phyloP scores from a whole-genome alignment of 2,797 vertebrate species.

The Spondyliosoma cantharus region DNA sequence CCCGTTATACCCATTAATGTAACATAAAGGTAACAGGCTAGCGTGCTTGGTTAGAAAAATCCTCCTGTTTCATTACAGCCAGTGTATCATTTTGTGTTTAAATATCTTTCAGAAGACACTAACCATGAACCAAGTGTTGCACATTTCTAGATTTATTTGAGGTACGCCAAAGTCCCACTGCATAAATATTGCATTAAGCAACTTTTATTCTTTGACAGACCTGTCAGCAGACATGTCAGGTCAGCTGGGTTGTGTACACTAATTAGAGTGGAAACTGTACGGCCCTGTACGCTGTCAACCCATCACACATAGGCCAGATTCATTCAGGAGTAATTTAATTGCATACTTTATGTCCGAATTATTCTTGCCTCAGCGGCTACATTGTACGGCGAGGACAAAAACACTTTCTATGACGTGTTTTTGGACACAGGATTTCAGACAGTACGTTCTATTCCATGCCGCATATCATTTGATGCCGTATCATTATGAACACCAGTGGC shows the following conservation, averaged over 20 bases:
- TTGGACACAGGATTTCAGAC: slow-evolving; percentile 49
- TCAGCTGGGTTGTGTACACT: slow-evolving; percentile 67
- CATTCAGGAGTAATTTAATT: slow-evolving; percentile 80
- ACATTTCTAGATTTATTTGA: not conserved
- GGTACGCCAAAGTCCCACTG: slow-evolving; percentile 1
- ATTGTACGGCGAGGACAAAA: slow-evolving; percentile 71
- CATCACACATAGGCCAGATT: slow-evolving; percentile 71
- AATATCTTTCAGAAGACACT: not conserved
- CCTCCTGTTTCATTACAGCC: not conserved
- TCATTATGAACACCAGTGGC: slow-evolving; percentile 26
- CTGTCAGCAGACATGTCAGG: slow-evolving; percentile 37
- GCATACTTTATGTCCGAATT: slow-evolving; percentile 78
- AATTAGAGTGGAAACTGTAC: slow-evolving; percentile 78
- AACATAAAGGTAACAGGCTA: not conserved
- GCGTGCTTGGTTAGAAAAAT: not conserved
- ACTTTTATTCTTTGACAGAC: slow-evolving; percentile 35
- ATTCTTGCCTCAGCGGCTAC: slow-evolving; percentile 68
- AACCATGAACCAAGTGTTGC: not conserved
- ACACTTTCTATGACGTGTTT: slow-evolving; percentile 61
- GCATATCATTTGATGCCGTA: slow-evolving; percentile 43
- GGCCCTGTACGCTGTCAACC: slow-evolving; percentile 51
- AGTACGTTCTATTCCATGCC: slow-evolving; percentile 34
- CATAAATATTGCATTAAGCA: not conserved
- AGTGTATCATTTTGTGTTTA: not conserved
- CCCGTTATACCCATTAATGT: no score